Conservation (phyloP, 2,797 vertebrate species). For the Pristis pectinata region DNA sequence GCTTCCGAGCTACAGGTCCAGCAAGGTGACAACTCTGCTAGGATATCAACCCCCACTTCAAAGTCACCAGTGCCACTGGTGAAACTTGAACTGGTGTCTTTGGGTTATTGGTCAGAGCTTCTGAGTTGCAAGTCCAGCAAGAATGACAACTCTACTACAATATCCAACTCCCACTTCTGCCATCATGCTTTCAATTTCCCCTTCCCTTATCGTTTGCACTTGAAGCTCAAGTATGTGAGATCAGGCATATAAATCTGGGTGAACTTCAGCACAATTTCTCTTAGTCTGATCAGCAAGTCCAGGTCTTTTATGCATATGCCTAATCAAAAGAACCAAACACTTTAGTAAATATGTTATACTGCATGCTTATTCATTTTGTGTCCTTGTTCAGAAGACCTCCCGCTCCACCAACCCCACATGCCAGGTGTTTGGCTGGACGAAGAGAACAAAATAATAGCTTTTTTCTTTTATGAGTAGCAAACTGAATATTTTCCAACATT, state of each 20-base stretch:
- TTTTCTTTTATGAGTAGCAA: not conserved
- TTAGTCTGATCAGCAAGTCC: not conserved
- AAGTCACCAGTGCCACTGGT: not conserved
- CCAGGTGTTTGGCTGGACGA: not conserved
- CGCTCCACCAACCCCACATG: not conserved
- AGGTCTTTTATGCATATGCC: not conserved
- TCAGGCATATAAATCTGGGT: not conserved
- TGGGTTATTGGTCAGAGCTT: not conserved
- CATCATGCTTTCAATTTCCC: too few species aligned
- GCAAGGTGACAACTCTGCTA: too few species aligned
- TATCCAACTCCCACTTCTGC: too few species aligned
- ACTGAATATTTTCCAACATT: too few species aligned
- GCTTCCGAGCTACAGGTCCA: not conserved
- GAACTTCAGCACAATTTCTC: not conserved
- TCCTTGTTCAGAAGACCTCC: not conserved
- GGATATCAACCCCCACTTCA: too few species aligned
- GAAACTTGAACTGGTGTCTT: not conserved
- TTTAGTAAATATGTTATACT: not conserved
- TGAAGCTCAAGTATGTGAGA: not conserved
- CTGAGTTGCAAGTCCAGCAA: not conserved
- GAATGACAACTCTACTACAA: too few species aligned
- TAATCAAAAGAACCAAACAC: not conserved
- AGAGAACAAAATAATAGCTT: not conserved
- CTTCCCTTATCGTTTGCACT: too few species aligned
- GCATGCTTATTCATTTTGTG: too few species aligned